A percentile compares a stretch with the other conserved stretches of the same genome.
phyloP scores from a whole-genome alignment of 2,797 vertebrate species.

The Buphagus erythrorhynchus region DNA sequence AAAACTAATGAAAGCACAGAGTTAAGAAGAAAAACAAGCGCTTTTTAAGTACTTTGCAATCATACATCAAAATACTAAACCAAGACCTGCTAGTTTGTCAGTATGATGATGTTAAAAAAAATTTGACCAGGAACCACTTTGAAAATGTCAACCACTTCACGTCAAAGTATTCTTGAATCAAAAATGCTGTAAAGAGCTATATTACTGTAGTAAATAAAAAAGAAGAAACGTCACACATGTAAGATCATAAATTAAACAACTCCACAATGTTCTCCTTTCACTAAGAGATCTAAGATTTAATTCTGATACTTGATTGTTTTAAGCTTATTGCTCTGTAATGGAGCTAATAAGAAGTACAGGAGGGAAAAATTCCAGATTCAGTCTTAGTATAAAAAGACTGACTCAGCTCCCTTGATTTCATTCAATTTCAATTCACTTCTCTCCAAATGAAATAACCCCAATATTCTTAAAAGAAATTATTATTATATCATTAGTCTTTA shows the following conservation, averaged over 20 bases:
- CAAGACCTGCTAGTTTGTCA: not conserved
- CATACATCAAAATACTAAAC: not conserved
- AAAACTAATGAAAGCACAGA: not conserved
- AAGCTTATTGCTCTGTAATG: not conserved
- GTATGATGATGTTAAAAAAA: not conserved
- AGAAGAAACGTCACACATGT: not conserved
- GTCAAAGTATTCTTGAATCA: not conserved
- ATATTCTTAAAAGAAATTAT: slow-evolving; percentile 28
- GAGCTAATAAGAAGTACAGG: not conserved
- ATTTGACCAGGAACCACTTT: not conserved
- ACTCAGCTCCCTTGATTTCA: not conserved
- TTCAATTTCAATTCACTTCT: not conserved
- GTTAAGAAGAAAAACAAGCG: not conserved
- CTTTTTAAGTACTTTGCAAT: not conserved
- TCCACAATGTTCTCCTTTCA: not conserved
- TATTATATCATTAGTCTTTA: slow-evolving; percentile 25
- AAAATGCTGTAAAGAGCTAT: not conserved
- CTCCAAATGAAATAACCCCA: not conserved
- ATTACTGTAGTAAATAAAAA: not conserved
- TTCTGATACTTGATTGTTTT: not conserved
- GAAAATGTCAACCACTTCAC: not conserved
- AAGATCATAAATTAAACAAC: not conserved
- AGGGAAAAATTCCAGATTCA: not conserved
- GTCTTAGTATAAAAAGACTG: not conserved
- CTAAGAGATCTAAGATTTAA: not conserved